These are phyloP conservation scores for Pelusios castaneus DNA, from an alignment of 2,113 vertebrate species.

Conservation along the genomic window DNA sequence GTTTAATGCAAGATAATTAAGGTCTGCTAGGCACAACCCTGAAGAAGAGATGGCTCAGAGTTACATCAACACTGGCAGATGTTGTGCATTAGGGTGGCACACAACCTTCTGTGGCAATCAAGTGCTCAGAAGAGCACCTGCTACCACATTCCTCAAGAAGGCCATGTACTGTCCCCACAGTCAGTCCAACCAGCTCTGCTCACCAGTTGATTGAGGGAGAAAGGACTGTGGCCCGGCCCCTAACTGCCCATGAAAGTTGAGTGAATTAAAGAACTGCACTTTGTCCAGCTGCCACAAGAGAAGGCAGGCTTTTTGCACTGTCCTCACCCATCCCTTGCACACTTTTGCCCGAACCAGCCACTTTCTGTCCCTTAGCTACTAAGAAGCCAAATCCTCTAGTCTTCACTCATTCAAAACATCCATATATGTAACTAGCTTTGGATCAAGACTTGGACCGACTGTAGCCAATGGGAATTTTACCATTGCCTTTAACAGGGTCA, in stretches of 20 bases:
- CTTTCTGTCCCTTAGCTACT: not conserved
- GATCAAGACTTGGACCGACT: not conserved
- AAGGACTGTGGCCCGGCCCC: not conserved
- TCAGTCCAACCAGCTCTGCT: not conserved
- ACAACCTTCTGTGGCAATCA: not conserved
- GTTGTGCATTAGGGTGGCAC: not conserved
- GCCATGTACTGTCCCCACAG: not conserved
- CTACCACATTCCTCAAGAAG: not conserved
- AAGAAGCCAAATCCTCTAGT: not conserved
- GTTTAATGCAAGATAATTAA: not conserved
- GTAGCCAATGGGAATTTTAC: not conserved
- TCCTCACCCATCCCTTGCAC: not conserved
- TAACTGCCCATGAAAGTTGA: not conserved
- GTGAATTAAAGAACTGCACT: not conserved
- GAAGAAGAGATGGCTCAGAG: not conserved
- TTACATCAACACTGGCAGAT: not conserved
- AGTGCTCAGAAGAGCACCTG: not conserved
- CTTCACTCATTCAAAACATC: not conserved
- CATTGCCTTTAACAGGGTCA: not conserved
- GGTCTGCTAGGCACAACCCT: not conserved
- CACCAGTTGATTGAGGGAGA: not conserved
- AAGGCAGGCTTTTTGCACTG: not conserved
- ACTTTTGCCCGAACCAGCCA: not conserved
- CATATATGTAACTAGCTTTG: not conserved
- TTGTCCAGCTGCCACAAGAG: not conserved